A percentile compares a stretch with the other conserved stretches of the same genome.
These are phyloP conservation scores for Acromyrmex echinatior DNA, from an alignment of 1,140 invertebrate genomes.

Conservation along the genomic window DNA sequence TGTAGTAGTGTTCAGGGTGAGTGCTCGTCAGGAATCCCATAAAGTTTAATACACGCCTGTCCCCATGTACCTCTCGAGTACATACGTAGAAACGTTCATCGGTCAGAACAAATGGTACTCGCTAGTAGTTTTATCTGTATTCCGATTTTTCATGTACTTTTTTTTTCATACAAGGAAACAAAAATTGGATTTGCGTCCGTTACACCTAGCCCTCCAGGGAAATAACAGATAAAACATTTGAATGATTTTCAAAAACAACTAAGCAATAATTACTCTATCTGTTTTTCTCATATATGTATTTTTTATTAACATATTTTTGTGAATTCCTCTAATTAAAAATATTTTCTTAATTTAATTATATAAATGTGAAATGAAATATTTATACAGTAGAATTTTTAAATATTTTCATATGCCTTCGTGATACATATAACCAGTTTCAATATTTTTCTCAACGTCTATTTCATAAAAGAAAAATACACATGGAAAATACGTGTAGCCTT, in stretches of 20 bases:
- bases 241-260: not conserved
- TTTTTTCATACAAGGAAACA: constrained; percentile 10
- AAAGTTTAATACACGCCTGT: constrained; percentile 63
- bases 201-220: not conserved
- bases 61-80: constrained; percentile 37
- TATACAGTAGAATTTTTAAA: not conserved
- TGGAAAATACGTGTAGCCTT: constrained; percentile 7
- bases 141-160: constrained; percentile 44
- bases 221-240: constrained; percentile 22
- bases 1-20: constrained; percentile 85
- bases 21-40: constrained; percentile 82
- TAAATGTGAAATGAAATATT: not conserved
- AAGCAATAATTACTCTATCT: not conserved
- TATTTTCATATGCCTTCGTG: not conserved
- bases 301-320: not conserved
- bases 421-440: not conserved
- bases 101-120: constrained; percentile 29
- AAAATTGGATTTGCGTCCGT: constrained; percentile 7
- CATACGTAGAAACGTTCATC: constrained; percentile 31
- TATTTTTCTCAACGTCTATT: not conserved
- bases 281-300: not conserved
- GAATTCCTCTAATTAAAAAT: not conserved
- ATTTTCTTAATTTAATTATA: not conserved
- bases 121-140: constrained; percentile 11
- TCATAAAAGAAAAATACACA: not conserved